Evolutionary conservation across 2,888 invertebrate genomes (phyloP), one percentile per base, ranked within the genome.

Genomic region (Synanthedon vespiformis): DNA sequence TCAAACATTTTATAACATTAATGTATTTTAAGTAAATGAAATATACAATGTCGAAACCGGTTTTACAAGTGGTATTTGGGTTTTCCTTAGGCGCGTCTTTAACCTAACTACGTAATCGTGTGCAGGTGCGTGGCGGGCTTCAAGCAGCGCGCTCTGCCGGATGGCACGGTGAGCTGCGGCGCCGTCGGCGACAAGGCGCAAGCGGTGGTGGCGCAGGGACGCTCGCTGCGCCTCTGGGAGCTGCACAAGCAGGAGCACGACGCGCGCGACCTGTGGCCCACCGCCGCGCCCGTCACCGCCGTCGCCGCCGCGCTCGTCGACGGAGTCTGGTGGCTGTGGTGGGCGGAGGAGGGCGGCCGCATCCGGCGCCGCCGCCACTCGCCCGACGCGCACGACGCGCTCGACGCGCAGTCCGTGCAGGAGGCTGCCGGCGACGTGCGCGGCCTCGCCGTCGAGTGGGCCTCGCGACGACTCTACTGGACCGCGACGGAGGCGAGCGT

Each of bases 401-500:
- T 50, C 11, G 53, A 41, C 4, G 27, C 57, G 51, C 53, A 40
- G 41, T 34, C 27, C 89, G 77, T 91, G 41, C 84, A 79, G 11
- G 88, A 88, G 52, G 74, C 91, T 52, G 74, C 91, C 50, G 88
- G 89, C 53, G 89, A 90, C 59, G 92, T 95, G 0, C 91, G 93
- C 66, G 94, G 94, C 48, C 81, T 95, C 52, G 92, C 94, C 8
- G 67, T 94, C 47, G 94, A 95, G 79, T 91, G 92, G 91, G 79
- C 91, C 13, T 88, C 90, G 0, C 83, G 87, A 56, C 89, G 91
- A 61, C 79, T 95, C 54, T 95, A 94, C 78, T 91, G 93, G 76
- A 90, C 93, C 27, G 91, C 92, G 67, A 80, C 62, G 53, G 57
- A 56, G 60, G 62, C 55, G 18, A 74, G 63, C 54, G 66, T 58